Conservation (phyloP, 2,888 invertebrate genomes). For the Parnassius glacialis region DNA sequence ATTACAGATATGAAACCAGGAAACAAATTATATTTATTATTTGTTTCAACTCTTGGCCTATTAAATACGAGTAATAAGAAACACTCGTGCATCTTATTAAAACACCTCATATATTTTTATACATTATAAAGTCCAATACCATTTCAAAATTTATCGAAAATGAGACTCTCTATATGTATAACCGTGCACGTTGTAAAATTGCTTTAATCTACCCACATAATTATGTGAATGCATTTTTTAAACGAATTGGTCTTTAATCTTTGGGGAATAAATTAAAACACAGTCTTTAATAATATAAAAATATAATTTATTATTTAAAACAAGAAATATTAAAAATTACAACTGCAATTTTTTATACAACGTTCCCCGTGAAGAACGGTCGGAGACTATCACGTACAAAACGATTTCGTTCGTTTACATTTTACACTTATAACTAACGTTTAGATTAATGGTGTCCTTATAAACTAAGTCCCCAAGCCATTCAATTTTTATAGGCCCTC, state of each 20-base stretch:
- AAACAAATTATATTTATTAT: too few species aligned
- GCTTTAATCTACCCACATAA: too few species aligned
- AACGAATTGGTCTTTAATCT: not conserved
- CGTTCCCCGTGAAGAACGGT: conserved; percentile 37
- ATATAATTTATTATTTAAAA: conserved; percentile 78
- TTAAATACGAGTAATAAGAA: too few species aligned
- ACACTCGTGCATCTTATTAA: too few species aligned
- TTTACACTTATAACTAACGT: conserved; percentile 59
- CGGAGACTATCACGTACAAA: conserved; percentile 56
- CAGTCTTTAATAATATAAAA: conserved; percentile 48
- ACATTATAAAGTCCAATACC: too few species aligned
- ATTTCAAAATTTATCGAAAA: too few species aligned
- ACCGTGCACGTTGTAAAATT: too few species aligned
- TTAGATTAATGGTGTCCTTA: conserved; percentile 44
- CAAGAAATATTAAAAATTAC: conserved; percentile 69
- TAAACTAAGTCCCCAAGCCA: conserved; percentile 9
- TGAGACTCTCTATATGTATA: too few species aligned
- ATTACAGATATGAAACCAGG: too few species aligned
- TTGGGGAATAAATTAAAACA: conserved; percentile 23
- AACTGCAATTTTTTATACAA: conserved; percentile 57
- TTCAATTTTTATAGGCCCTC: not conserved
- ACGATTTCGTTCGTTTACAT: conserved; percentile 47
- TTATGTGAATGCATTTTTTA: too few species aligned
- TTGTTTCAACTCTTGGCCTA: too few species aligned
- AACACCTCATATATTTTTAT: too few species aligned